Evolutionary conservation across 2,888 invertebrate genomes (phyloP), one percentile per base, ranked within the genome.

Genomic region (Drosophila emarginata): DNA sequence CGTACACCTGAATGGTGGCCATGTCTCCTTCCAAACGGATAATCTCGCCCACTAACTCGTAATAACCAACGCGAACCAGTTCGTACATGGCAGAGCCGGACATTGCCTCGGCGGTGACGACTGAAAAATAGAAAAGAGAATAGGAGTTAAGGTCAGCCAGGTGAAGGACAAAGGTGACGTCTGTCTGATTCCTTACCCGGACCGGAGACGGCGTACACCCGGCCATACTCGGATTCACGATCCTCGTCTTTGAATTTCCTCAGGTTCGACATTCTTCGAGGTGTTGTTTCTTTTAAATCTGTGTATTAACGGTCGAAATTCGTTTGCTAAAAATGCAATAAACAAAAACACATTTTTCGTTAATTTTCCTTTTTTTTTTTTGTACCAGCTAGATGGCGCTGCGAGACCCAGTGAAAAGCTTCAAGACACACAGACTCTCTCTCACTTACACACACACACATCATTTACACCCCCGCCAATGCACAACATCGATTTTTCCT

Each of bases 21-120:
- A 98, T 97, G 93, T 99, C 99, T 62, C 99, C 99, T 93, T 99
- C 99, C 70, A 99, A 94, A 92, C 99, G 96, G 93, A 99, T 99
- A 93, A 99, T 99, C 93, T 99, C 99, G 71, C 99, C 99, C 7
- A 99, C 99, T 88, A 99, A 93, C 93, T 99, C 98, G 81, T 95
- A 95, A 93, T 99, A 98, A 0, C 99, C 99, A 32, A 99, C 99
- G 79, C 99, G 95, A 72, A 99, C 99, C 93, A 99, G 92, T 93
- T 99, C 99, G 95, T 99, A 99, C 99, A 99, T 99, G 93, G 99
- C 99, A 11, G 99, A 96, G 64, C 99, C 99, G 64, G 98, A 95
- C 99, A 99, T 99, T 91, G 96, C 96, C 92, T 99, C 98, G 74
- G 99, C 99, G 68, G 98, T 99, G 54, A 99, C 99, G 92, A 99